Percentiles rank a stretch among this genome's conserved stretches.
Evolutionary conservation across 2,113 vertebrate species (phyloP).

Genomic region (Columba livia): DNA sequence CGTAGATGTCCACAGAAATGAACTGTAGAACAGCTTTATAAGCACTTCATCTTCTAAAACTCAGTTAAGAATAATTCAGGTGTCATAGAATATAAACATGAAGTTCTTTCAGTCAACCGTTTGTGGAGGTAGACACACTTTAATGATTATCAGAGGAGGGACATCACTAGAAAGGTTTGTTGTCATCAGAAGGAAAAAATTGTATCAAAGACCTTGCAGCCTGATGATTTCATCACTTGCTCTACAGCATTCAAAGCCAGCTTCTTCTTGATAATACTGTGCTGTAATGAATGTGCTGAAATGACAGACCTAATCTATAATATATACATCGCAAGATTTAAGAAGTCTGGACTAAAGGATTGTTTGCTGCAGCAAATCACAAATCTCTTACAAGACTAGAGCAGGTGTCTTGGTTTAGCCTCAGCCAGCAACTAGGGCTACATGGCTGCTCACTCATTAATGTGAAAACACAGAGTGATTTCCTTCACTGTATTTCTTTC

Average conservation of each 20-base stretch:
- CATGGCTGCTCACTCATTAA: neutral
- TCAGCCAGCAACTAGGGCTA: no score
- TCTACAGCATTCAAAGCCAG: neutral
- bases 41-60: neutral
- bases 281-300: neutral
- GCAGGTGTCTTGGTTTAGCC: neutral
- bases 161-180: neutral
- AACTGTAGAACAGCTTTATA: neutral
- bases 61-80: neutral
- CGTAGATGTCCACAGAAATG: neutral
- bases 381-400: neutral
- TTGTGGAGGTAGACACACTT: neutral
- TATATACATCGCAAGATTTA: neutral
- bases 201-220: neutral
- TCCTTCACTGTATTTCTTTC: neutral
- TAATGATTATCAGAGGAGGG: neutral
- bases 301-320: neutral
- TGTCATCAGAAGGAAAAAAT: neutral
- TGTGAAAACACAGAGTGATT: neutral
- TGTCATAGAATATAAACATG: neutral
- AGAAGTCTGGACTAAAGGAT: neutral
- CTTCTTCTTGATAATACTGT: neutral
- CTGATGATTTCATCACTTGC: neutral
- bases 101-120: rapidly evolving
- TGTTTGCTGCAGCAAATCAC: neutral